Conservation (phyloP, 2,888 invertebrate genomes). For the Rhamphomyia laevipes region DNA sequence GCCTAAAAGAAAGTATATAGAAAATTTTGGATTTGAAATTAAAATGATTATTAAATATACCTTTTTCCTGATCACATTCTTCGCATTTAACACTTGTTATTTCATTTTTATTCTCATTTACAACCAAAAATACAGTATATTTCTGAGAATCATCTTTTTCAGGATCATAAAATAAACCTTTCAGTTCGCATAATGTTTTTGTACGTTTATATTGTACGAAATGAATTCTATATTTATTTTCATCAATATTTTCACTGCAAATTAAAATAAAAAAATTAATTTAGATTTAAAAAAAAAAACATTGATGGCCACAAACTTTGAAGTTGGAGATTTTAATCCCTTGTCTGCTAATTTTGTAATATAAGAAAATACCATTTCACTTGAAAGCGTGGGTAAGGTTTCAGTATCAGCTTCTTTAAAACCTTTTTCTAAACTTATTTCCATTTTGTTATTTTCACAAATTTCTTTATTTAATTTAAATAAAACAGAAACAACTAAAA, state of each 20-base stretch:
- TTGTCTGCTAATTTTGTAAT: constrained; percentile 19
- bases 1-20: constrained; percentile 14
- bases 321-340: background rate
- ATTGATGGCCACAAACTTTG: background rate
- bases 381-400: constrained; percentile 26
- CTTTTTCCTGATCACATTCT: constrained; percentile 18
- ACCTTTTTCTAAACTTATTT: constrained; percentile 25
- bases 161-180: constrained; percentile 27
- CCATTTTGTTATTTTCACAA: constrained; percentile 18
- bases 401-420: constrained; percentile 31
- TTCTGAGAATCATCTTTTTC: constrained; percentile 13
- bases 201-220: constrained; percentile 29
- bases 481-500: constrained; percentile 5
- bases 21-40: background rate
- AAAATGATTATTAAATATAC: constrained; percentile 13
- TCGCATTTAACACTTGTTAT: constrained; percentile 25
- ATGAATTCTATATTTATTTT: constrained; percentile 26
- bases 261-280: background rate
- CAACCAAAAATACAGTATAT: constrained; percentile 23
- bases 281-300: constrained; percentile 1
- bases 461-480: constrained; percentile 12
- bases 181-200: constrained; percentile 22
- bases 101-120: constrained; percentile 20
- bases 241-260: constrained; percentile 14
- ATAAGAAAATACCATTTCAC: constrained; percentile 30